A percentile compares a stretch with the other conserved stretches of the same genome.
Conservation (phyloP, 2,797 vertebrate genomes). For the Ctenosaura bakeri region DNA sequence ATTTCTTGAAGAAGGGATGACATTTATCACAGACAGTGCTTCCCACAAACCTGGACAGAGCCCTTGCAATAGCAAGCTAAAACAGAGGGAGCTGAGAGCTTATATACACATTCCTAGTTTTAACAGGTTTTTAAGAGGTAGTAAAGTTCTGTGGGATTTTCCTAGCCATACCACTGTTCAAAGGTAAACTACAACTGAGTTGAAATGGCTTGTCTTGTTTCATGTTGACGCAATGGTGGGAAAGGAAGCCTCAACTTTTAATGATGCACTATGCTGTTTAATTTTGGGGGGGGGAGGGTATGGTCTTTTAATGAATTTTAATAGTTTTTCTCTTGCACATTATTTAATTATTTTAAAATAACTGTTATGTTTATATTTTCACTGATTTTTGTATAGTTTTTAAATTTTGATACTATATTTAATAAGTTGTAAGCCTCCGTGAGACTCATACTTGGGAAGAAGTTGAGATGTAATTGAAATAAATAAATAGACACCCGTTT, state of each 20-base stretch:
- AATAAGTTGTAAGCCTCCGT: too few relatives aligned
- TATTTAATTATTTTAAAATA: too few relatives aligned
- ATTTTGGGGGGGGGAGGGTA: too few relatives aligned
- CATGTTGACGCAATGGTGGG: neutral
- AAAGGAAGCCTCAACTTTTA: neutral
- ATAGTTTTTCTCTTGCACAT: too few relatives aligned
- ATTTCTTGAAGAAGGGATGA: neutral
- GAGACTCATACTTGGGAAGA: neutral
- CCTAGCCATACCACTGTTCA: neutral
- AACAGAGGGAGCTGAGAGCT: neutral
- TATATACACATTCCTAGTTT: neutral
- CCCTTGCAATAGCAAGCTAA: neutral
- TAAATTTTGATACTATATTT: too few relatives aligned
- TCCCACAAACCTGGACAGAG: neutral
- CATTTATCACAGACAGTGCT: neutral
- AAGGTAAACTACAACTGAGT: neutral
- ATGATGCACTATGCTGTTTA: too few relatives aligned
- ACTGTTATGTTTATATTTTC: too few relatives aligned
- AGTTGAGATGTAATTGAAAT: neutral
- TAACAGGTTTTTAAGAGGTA: slow-evolving; percentile 7
- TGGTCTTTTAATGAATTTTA: neutral
- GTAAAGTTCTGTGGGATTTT: neutral
- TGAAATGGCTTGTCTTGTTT: neutral
- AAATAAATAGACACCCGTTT: neutral
- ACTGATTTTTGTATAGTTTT: neutral